These are phyloP conservation scores for Caenorhabditis briggsae DNA, from an alignment of 1,140 invertebrate genomes.

Conservation along the genomic window DNA sequence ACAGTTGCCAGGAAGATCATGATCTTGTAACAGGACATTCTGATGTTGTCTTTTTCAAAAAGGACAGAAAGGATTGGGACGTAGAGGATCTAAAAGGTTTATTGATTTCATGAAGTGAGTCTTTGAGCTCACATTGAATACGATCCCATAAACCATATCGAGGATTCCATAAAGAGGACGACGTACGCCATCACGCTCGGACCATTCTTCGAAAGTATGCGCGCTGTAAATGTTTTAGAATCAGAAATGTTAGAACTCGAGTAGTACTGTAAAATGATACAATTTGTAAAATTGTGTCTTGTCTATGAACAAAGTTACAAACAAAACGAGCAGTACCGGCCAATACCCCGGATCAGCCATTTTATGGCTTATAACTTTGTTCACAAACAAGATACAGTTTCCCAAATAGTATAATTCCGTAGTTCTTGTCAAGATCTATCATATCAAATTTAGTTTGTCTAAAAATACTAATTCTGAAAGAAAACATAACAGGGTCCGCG, in stretches of 20 bases:
- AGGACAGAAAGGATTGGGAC: not conserved
- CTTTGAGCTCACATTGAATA: not conserved
- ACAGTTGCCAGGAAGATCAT: constrained; percentile 30
- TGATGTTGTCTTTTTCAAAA: constrained; percentile 14
- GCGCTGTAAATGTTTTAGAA: not conserved
- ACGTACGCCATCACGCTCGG: not conserved
- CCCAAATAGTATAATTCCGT: too few relatives aligned
- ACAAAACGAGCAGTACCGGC: too few relatives aligned
- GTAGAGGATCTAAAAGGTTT: not conserved
- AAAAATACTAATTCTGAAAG: too few relatives aligned
- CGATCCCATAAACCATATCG: not conserved
- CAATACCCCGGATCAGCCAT: too few relatives aligned
- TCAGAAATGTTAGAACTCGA: not conserved
- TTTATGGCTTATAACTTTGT: too few relatives aligned
- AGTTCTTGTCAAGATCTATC: too few relatives aligned
- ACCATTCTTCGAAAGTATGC: constrained; percentile 35
- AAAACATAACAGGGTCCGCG: too few relatives aligned
- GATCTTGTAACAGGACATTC: constrained; percentile 51
- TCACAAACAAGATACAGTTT: too few relatives aligned
- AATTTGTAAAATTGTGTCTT: too few relatives aligned
- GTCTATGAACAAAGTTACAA: too few relatives aligned
- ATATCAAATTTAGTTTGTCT: too few relatives aligned
- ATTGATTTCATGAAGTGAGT: not conserved
- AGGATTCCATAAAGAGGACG: not conserved
- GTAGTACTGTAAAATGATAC: too few relatives aligned